A percentile compares a stretch with the other conserved stretches of the same genome.
These are phyloP conservation scores for Caenorhabditis sp. DNA, from an alignment of 2,888 invertebrate species.

Conservation along the genomic window DNA sequence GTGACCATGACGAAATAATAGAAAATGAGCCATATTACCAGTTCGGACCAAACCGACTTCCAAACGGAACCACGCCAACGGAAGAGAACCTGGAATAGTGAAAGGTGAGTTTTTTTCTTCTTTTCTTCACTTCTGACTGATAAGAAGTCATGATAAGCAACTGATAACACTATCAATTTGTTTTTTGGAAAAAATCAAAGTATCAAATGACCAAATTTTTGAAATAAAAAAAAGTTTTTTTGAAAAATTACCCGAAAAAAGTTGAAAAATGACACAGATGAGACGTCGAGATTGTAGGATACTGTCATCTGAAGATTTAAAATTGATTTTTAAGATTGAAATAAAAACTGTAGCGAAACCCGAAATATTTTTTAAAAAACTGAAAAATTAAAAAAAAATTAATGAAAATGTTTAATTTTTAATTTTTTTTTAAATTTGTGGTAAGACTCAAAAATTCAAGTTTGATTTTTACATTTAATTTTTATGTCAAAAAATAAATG, in stretches of 20 bases:
- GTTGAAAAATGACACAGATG: conserved; percentile 68
- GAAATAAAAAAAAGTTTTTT: not conserved
- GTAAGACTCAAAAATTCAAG: not conserved
- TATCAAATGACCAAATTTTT: not conserved
- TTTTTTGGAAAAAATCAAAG: conserved; percentile 10
- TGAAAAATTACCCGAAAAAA: conserved; percentile 57
- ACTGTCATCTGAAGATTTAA: conserved; percentile 74
- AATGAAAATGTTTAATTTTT: not conserved
- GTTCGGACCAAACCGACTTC: conserved; percentile 74
- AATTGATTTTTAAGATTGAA: not conserved
- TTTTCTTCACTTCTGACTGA: no score
- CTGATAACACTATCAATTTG: not conserved
- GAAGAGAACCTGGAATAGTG: conserved; percentile 68
- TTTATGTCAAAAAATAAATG: no score
- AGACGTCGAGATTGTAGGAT: conserved; percentile 77
- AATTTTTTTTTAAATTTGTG: not conserved
- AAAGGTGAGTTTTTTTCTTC: no score
- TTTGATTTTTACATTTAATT: no score
- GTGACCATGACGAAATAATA: conserved; percentile 70
- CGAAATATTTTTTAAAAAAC: not conserved
- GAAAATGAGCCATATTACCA: conserved; percentile 71
- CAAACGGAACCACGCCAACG: conserved; percentile 76
- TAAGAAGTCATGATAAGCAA: no score
- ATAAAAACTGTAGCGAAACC: not conserved
- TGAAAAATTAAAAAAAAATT: no score